Conservation (phyloP, 2,797 vertebrate genomes). For the Phaenicophaeus curvirostris region DNA sequence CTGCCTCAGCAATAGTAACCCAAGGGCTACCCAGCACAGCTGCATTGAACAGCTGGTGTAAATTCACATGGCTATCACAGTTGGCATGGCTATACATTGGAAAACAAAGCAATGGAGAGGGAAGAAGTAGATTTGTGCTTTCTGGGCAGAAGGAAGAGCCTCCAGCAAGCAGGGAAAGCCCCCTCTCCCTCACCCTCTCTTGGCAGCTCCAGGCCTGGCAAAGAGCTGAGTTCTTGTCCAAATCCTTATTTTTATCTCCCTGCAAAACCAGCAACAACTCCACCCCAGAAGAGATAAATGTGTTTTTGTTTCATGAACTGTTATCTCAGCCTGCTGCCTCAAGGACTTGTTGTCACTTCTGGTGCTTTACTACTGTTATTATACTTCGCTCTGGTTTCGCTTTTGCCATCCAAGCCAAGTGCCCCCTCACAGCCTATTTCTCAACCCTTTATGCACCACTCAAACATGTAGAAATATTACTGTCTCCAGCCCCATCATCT, state of each 20-base stretch:
- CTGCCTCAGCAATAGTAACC: not conserved
- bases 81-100: not conserved
- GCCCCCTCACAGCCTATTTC: not conserved
- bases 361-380: not conserved
- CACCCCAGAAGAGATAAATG: not conserved
- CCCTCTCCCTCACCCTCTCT: not conserved
- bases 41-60: not conserved
- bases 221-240: not conserved
- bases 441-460: not conserved
- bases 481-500: not conserved
- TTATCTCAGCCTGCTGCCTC: not conserved
- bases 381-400: not conserved
- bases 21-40: not conserved
- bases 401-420: not conserved
- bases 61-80: not conserved
- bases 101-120: not conserved
- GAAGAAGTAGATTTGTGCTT: not conserved
- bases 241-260: slow-evolving; percentile 1
- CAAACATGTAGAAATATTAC: not conserved
- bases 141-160: not conserved
- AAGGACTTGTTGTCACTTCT: not conserved
- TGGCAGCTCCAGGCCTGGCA: not conserved
- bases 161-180: not conserved
- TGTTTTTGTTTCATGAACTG: not conserved
- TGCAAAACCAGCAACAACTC: not conserved